These are phyloP conservation scores for Pollenia griseotomentosa DNA, from an alignment of 2,888 invertebrate species.

Conservation along the genomic window DNA sequence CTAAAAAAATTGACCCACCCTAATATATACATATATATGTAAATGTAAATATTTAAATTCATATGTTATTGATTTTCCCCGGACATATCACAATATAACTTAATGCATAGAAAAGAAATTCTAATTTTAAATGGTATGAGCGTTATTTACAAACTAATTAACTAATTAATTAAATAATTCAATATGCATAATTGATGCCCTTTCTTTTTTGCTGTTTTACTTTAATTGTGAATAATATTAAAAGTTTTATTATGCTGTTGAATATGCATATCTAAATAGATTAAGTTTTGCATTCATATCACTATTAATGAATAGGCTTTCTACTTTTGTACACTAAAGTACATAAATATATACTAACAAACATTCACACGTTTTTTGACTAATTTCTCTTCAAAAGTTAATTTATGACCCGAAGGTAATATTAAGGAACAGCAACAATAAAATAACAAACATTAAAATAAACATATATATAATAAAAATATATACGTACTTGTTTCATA, in stretches of 20 bases:
- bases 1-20: no score
- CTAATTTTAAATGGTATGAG: neutral
- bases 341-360: no score
- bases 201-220: neutral
- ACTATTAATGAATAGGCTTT: slow-evolving; percentile 1
- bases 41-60: no score
- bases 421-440: neutral
- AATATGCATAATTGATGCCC: slow-evolving; percentile 29
- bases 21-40: no score
- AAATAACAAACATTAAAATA: neutral
- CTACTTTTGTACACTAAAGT: no score
- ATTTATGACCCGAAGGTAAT: slow-evolving; percentile 35
- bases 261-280: neutral
- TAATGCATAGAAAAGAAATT: no score
- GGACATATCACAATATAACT: no score
- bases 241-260: neutral
- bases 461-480: neutral
- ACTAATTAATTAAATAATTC: slow-evolving; percentile 23
- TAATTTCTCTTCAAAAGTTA: slow-evolving; percentile 1
- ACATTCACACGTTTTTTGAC: neutral
- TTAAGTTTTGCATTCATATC: neutral
- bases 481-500: neutral
- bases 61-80: no score
- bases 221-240: slow-evolving; percentile 1
- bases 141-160: neutral